These are phyloP conservation scores for Neoascia interrupta DNA, from an alignment of 2,888 invertebrate genomes.

Conservation along the genomic window DNA sequence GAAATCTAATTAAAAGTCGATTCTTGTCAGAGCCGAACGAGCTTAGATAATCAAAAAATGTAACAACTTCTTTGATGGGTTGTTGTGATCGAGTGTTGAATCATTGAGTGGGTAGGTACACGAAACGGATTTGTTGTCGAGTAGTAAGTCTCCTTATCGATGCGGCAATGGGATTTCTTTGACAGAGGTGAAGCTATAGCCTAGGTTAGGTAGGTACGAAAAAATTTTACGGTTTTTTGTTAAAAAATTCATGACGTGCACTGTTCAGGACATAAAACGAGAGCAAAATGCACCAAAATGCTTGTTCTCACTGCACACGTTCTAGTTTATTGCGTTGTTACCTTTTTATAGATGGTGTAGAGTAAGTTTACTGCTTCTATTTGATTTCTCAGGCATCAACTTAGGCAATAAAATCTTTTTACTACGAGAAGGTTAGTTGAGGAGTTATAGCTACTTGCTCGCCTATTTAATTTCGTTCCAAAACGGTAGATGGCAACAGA, in stretches of 20 bases:
- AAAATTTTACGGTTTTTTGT: constrained; percentile 26
- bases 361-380: too few relatives aligned
- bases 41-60: constrained; percentile 38
- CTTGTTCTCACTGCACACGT: constrained; percentile 23
- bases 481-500: too few relatives aligned
- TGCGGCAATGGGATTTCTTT: background rate
- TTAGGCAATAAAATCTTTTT: too few relatives aligned
- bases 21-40: constrained; percentile 61
- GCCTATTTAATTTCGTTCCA: too few relatives aligned
- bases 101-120: constrained; percentile 38
- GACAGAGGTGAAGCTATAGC: constrained; percentile 24
- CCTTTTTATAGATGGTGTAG: too few relatives aligned
- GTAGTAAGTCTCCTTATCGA: too few relatives aligned
- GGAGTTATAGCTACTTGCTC: too few relatives aligned
- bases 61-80: constrained; percentile 49
- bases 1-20: constrained; percentile 64
- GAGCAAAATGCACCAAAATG: background rate
- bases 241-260: constrained; percentile 41
- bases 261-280: constrained; percentile 27
- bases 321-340: constrained; percentile 19
- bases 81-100: constrained; percentile 41
- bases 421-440: too few relatives aligned
- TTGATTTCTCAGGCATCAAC: too few relatives aligned
- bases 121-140: background rate
- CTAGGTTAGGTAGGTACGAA: too few relatives aligned